Conservation (phyloP, 2,113 vertebrate genomes). For the Bos javanicus region DNA sequence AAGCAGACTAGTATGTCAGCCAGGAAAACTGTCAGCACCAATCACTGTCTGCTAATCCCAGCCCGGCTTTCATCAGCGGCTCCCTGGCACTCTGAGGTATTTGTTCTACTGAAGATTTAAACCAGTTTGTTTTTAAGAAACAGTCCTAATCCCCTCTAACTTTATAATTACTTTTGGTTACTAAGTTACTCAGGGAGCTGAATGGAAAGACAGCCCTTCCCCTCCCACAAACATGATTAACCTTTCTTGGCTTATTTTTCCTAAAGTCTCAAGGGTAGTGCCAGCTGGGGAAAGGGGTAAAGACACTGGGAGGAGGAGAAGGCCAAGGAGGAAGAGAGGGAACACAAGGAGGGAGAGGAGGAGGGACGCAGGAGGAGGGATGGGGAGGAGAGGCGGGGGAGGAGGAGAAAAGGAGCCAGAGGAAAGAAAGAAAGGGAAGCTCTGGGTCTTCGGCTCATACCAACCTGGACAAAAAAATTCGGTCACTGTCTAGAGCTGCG, state of each 20-base stretch:
- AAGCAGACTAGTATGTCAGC: not conserved
- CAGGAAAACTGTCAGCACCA: not conserved
- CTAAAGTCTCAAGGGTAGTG: not conserved
- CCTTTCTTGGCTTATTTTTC: not conserved
- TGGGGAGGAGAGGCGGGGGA: not conserved
- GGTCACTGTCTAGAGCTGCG: not conserved
- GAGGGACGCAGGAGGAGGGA: not conserved
- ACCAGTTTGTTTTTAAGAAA: constrained; percentile 50
- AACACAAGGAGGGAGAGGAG: not conserved
- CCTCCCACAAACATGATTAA: not conserved
- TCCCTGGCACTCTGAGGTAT: constrained; percentile 51
- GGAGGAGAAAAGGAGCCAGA: not conserved
- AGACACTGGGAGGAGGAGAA: not conserved
- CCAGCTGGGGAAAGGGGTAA: not conserved
- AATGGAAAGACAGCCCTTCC: not conserved
- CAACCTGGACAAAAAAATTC: not conserved
- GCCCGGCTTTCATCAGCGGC: constrained; percentile 54
- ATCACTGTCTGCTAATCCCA: constrained; percentile 42
- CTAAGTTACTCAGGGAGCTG: constrained; percentile 38
- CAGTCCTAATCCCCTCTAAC: constrained; percentile 65
- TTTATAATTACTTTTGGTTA: constrained; percentile 55
- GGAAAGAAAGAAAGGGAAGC: not conserved
- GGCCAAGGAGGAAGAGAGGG: not conserved
- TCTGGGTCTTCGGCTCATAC: not conserved
- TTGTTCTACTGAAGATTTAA: constrained; percentile 64